phyloP scores from a whole-genome alignment of 2,888 invertebrate genomes.

The Sabatieria punctata region DNA sequence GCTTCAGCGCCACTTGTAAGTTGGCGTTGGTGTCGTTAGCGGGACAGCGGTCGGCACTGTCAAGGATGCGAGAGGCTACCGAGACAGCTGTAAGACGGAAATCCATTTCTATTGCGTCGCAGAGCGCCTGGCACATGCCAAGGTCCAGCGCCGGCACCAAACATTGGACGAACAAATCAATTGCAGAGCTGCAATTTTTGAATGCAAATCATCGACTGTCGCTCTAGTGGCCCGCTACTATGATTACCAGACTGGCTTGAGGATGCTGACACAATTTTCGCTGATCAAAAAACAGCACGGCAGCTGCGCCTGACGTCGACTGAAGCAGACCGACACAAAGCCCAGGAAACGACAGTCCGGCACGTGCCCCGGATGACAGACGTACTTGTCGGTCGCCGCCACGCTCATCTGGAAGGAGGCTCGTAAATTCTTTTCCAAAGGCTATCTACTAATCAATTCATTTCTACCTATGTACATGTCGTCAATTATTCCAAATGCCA shows the following conservation, averaged over 20 bases:
- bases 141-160: not conserved
- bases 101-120: not conserved
- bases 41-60: not conserved
- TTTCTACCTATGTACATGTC: too few species aligned
- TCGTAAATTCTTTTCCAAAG: too few species aligned
- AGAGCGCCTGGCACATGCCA: not conserved
- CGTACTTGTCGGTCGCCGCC: too few species aligned
- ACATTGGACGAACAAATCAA: not conserved
- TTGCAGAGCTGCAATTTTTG: not conserved
- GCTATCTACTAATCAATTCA: too few species aligned
- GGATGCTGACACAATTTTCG: not conserved
- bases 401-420: too few species aligned
- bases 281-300: not conserved
- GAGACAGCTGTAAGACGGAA: not conserved
- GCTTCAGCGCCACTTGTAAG: not conserved
- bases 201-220: too few species aligned
- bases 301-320: not conserved
- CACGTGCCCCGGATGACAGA: too few species aligned
- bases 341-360: not conserved
- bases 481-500: too few species aligned
- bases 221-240: too few species aligned
- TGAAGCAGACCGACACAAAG: not conserved
- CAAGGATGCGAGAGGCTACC: not conserved
- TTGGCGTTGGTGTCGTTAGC: not conserved
- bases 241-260: not conserved